Conservation (phyloP, 2,888 invertebrate genomes). For the Ichneumon xanthorius region DNA sequence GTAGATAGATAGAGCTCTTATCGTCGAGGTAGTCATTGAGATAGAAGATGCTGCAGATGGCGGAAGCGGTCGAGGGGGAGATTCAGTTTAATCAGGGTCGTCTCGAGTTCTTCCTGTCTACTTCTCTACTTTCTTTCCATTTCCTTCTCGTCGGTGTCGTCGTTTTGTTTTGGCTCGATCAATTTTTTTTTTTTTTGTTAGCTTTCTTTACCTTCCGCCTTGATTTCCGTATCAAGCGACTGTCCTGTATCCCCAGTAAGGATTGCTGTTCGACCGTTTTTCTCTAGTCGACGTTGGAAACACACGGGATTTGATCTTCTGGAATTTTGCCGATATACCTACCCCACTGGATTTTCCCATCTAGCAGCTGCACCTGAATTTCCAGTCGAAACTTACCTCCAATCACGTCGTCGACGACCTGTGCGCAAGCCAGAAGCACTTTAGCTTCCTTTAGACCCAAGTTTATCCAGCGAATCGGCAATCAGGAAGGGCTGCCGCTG, state of each 20-base stretch:
- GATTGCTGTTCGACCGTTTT: background rate
- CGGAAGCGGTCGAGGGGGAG: slow-evolving; percentile 1
- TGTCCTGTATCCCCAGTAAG: background rate
- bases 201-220: background rate
- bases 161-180: background rate
- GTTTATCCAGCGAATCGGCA: slow-evolving; percentile 68
- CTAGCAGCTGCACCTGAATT: slow-evolving; percentile 46
- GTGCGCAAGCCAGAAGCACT: slow-evolving; percentile 38
- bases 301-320: background rate
- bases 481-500: slow-evolving; percentile 53
- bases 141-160: slow-evolving; percentile 27
- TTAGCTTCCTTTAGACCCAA: slow-evolving; percentile 54
- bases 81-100: slow-evolving; percentile 52
- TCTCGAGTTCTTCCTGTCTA: slow-evolving; percentile 16
- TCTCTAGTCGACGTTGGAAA: background rate
- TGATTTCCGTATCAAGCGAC: slow-evolving; percentile 15
- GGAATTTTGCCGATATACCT: background rate
- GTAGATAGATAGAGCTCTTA: background rate
- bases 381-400: slow-evolving; percentile 59
- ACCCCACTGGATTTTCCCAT: background rate
- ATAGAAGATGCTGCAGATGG: slow-evolving; percentile 27
- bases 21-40: slow-evolving; percentile 24
- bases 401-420: slow-evolving; percentile 54
- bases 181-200: background rate
- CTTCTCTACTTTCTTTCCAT: slow-evolving; percentile 21